Base-by-base conservation (phyloP, 2,113 vertebrate genomes). In the Cheilinus undulatus region DNA sequence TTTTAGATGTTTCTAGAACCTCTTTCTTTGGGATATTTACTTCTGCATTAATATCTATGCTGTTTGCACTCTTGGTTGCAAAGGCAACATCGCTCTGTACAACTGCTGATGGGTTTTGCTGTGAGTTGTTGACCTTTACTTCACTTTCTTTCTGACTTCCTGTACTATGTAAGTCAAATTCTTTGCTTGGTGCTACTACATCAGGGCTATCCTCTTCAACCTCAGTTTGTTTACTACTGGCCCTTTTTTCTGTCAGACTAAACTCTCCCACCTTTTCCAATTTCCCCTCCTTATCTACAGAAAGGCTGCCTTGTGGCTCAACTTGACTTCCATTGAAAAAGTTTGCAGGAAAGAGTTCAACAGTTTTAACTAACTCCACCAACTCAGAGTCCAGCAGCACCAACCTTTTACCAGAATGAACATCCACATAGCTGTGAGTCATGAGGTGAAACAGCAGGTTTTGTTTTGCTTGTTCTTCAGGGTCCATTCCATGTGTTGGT, bases 401-500 rank as follows among this genome's bases (percentile, higher is more conserved):
- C 78, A 99, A 60, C 19, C 92, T 93, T 66, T 95, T 94, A 56
- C 98, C 98, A 17, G 94, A 91, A 5, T 89, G 93, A 59, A 93
- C 88, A 56, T 97, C 94, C 75, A 97, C 88, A 68, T 95, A 99
- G 91, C 96, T 98, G 70, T 95, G 95, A 20, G 93, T 94, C 95
- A 96, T 95, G 74, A 99, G 32, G 49, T 96, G 92, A 86, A 92
- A 92, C 61, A 95, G 60, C 4, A 97, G 76, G 36, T 66, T 92
- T 69, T 95, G 92, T 0, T 87, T 77, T 48, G 78, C 75, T 76
- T 92, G 74, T 27, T 77, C 75, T 76, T 84, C 56, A 32, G 27
- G 69, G 68, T 76, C 67, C 10, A 53, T 40, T 32, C n/a, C 83
- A 56, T 67, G 63, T n/a, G 67, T 67, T 15, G 79, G 86, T 32